These are phyloP conservation scores for Eulemur macaco DNA, from an alignment of 2,113 vertebrate species.

Conservation along the genomic window DNA sequence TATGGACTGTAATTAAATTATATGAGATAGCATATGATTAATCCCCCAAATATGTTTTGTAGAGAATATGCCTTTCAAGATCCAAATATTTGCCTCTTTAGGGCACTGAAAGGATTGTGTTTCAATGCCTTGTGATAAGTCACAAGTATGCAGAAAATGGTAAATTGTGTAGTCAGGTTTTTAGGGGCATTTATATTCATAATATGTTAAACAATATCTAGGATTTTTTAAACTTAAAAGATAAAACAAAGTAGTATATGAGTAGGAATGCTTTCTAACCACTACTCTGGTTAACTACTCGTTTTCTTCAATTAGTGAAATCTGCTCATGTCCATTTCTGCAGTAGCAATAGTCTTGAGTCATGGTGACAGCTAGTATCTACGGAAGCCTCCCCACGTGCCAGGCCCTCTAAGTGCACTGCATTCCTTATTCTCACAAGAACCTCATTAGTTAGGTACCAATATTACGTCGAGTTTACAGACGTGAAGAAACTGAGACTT, in stretches of 20 bases:
- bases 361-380: not conserved
- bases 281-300: not conserved
- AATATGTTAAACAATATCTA: not conserved
- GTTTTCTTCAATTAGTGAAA: not conserved
- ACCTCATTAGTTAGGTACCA: not conserved
- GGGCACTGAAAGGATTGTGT: not conserved
- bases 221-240: constrained; percentile 19
- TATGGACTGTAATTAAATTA: not conserved
- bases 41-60: not conserved
- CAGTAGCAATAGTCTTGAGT: not conserved
- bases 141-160: not conserved
- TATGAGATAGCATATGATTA: not conserved
- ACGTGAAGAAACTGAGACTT: not conserved
- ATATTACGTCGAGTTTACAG: not conserved
- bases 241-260: not conserved
- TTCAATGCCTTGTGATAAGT: not conserved
- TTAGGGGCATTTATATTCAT: not conserved
- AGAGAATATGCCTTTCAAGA: not conserved
- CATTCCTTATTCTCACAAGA: not conserved
- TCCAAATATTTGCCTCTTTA: not conserved
- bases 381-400: not conserved
- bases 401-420: not conserved
- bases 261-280: not conserved
- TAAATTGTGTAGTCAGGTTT: not conserved
- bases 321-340: not conserved